Percentiles rank a stretch among this genome's conserved stretches.
phyloP scores from a whole-genome alignment of 53 echinoderm and acorn worm genomes.

The Hippasteria phrygiana region DNA sequence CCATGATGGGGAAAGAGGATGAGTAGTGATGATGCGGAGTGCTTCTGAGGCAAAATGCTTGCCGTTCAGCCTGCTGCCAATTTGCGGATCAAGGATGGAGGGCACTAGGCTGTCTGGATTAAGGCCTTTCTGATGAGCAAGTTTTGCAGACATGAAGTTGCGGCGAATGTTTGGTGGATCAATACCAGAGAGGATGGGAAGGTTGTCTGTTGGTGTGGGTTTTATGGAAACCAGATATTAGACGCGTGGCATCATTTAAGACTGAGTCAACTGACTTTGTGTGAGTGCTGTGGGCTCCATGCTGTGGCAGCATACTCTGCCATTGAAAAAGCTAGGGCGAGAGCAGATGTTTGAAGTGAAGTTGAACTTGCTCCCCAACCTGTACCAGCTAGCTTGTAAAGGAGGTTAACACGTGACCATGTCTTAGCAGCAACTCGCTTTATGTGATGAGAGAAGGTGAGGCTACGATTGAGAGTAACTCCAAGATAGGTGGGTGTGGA shows the following conservation, averaged over 20 bases:
- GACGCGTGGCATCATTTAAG: background rate
- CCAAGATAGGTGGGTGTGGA: background rate
- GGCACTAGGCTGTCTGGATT: constrained; percentile 35
- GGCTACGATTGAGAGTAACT: background rate
- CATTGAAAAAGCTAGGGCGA: background rate
- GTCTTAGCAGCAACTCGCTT: constrained; percentile 25
- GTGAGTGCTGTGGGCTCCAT: background rate
- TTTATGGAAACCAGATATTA: background rate
- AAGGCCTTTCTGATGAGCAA: constrained; percentile 41
- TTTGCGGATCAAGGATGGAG: constrained; percentile 13
- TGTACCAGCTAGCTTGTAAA: constrained; percentile 2
- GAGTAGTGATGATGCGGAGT: background rate
- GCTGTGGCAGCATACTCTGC: background rate
- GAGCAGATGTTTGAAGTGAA: background rate
- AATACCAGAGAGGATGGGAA: constrained; percentile 11
- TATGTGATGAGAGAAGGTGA: constrained; percentile 3
- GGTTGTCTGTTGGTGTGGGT: background rate
- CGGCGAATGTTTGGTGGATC: background rate
- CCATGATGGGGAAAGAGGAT: background rate
- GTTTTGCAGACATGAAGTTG: constrained; percentile 15
- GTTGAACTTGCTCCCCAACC: background rate
- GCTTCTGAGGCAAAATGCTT: constrained; percentile 23
- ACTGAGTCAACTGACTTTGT: constrained; percentile 8
- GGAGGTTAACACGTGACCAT: constrained; percentile 16
- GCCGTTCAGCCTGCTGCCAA: constrained; percentile 1